These are phyloP conservation scores for Stegodyphus dumicola DNA, from an alignment of 1,140 invertebrate species.

Conservation along the genomic window DNA sequence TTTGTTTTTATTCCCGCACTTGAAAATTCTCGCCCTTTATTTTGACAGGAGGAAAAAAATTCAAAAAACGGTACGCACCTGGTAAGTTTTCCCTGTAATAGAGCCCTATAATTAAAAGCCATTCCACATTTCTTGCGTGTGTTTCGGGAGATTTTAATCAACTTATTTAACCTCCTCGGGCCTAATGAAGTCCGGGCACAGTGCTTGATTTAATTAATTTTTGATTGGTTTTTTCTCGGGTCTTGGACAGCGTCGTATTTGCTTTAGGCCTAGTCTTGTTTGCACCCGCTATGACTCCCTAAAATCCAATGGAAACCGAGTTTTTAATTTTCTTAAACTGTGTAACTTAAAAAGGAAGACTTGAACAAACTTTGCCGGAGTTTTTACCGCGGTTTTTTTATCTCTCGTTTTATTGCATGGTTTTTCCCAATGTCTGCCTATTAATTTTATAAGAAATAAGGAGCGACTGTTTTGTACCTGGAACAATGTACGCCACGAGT, in stretches of 20 bases:
- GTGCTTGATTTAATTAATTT: slow-evolving; percentile 61
- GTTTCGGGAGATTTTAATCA: slow-evolving; percentile 59
- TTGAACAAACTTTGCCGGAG: slow-evolving; percentile 50
- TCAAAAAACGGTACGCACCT: slow-evolving; percentile 49
- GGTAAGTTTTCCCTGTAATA: slow-evolving; percentile 58
- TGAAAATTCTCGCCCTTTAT: slow-evolving; percentile 55
- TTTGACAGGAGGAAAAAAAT: slow-evolving; percentile 40
- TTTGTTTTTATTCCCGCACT: slow-evolving; percentile 54
- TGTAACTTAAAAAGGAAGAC: slow-evolving; percentile 55
- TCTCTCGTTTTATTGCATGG: not conserved
- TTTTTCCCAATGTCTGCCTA: slow-evolving; percentile 26
- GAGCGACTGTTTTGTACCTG: slow-evolving; percentile 18
- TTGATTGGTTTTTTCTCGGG: slow-evolving; percentile 61
- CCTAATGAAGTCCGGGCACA: slow-evolving; percentile 55
- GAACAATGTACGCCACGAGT: slow-evolving; percentile 20
- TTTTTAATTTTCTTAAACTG: slow-evolving; percentile 61
- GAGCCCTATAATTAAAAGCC: slow-evolving; percentile 57
- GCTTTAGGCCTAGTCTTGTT: slow-evolving; percentile 56
- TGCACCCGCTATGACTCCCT: slow-evolving; percentile 48
- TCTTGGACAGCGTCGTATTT: slow-evolving; percentile 55
- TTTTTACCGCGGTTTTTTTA: slow-evolving; percentile 40
- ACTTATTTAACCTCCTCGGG: slow-evolving; percentile 60
- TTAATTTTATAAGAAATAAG: slow-evolving; percentile 55
- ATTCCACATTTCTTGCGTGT: slow-evolving; percentile 58
- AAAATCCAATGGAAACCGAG: slow-evolving; percentile 52